These are phyloP conservation scores for Cyclina sinensis DNA, from an alignment of 1,140 invertebrate genomes.

Conservation along the genomic window DNA sequence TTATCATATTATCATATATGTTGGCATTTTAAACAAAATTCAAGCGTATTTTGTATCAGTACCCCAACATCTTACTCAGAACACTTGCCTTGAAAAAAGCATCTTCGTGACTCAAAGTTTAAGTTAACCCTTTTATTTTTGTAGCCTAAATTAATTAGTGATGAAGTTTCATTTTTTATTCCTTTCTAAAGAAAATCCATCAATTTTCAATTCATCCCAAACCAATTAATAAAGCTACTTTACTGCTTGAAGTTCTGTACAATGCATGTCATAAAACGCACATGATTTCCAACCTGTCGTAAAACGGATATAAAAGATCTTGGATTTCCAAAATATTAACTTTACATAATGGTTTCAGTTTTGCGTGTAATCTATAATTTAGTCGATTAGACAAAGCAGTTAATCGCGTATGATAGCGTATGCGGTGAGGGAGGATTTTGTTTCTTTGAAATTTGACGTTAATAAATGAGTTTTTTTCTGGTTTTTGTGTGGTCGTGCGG, in stretches of 20 bases:
- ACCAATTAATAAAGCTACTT: constrained; percentile 49
- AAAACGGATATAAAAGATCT: constrained; percentile 51
- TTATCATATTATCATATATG: too few species aligned
- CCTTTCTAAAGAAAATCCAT: constrained; percentile 55
- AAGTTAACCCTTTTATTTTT: not conserved
- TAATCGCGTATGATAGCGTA: not conserved
- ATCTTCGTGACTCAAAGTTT: too few species aligned
- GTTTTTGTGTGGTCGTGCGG: too few species aligned
- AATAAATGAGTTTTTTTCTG: constrained; percentile 2
- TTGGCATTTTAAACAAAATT: too few species aligned
- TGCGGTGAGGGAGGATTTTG: not conserved
- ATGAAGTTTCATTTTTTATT: constrained; percentile 48
- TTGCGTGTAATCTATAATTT: constrained; percentile 27
- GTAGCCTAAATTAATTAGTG: constrained; percentile 26
- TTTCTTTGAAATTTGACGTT: not conserved
- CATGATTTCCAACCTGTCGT: not conserved
- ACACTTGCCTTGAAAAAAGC: too few species aligned
- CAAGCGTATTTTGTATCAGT: too few species aligned
- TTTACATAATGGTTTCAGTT: constrained; percentile 20
- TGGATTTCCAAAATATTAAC: constrained; percentile 58
- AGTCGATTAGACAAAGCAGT: not conserved
- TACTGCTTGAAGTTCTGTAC: constrained; percentile 25
- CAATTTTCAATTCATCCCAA: constrained; percentile 62
- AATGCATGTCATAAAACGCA: constrained; percentile 55
- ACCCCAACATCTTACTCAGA: too few species aligned